These are phyloP conservation scores for Trichonephila clavata DNA, from an alignment of 1,140 invertebrate genomes.

Conservation along the genomic window DNA sequence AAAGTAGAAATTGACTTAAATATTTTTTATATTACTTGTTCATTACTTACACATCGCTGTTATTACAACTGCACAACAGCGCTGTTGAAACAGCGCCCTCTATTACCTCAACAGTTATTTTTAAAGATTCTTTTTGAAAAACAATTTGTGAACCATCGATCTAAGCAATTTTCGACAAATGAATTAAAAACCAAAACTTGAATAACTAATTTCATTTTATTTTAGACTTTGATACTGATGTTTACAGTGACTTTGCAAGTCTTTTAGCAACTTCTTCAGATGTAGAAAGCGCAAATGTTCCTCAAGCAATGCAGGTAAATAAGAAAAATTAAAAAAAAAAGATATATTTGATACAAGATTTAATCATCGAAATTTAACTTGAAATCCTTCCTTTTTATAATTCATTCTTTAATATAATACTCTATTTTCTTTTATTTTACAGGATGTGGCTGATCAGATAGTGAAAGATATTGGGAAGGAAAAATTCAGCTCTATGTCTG, in stretches of 20 bases:
- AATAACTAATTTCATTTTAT: too few relatives aligned
- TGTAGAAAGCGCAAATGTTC: background rate
- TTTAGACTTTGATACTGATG: background rate
- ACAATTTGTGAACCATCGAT: too few relatives aligned
- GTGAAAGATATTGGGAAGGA: constrained; percentile 81
- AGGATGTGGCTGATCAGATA: constrained; percentile 83
- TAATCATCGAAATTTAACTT: background rate
- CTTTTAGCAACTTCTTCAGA: background rate
- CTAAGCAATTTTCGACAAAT: too few relatives aligned
- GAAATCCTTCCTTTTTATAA: background rate
- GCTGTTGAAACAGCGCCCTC: too few relatives aligned
- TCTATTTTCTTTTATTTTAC: constrained; percentile 79
- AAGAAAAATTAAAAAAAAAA: constrained; percentile 82
- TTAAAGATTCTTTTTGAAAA: too few relatives aligned
- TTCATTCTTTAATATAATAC: background rate
- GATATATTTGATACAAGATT: too few relatives aligned
- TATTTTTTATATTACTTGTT: too few relatives aligned
- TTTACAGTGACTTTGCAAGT: background rate
- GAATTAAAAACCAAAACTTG: too few relatives aligned
- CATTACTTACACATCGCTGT: too few relatives aligned
- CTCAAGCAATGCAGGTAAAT: constrained; percentile 78
- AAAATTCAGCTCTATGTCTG: constrained; percentile 81
- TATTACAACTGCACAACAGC: too few relatives aligned
- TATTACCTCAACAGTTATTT: too few relatives aligned
- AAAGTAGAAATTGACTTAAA: too few relatives aligned